These are phyloP conservation scores for Bubalus kerabau DNA, from an alignment of 2,113 vertebrate species.

Conservation along the genomic window DNA sequence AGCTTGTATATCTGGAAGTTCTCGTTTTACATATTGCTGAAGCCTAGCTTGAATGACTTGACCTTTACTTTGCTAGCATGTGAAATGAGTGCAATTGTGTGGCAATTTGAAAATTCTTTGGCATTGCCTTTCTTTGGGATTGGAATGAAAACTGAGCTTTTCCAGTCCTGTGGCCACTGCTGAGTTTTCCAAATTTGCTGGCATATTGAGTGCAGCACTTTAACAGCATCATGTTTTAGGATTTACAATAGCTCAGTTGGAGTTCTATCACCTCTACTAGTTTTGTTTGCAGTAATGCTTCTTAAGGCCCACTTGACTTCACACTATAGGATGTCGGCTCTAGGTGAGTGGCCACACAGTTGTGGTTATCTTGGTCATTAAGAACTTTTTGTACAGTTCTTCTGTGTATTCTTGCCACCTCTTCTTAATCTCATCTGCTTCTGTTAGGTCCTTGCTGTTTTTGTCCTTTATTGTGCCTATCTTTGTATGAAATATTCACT, in stretches of 20 bases:
- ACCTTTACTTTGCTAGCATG: neutral
- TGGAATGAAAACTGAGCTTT: neutral
- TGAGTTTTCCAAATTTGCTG: neutral
- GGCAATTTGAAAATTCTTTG: neutral
- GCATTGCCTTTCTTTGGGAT: neutral
- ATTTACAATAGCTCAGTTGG: neutral
- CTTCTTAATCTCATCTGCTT: neutral
- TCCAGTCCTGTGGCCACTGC: neutral
- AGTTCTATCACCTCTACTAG: neutral
- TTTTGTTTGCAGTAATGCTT: neutral
- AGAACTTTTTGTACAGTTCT: neutral
- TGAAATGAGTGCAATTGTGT: neutral
- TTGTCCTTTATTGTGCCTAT: neutral
- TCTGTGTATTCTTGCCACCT: neutral
- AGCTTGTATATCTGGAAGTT: neutral
- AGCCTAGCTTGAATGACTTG: neutral
- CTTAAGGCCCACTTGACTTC: neutral
- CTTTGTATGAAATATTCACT: neutral
- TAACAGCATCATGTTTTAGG: neutral
- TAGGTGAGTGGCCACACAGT: neutral
- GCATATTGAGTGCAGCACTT: neutral
- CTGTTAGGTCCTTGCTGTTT: neutral
- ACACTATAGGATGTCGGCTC: neutral
- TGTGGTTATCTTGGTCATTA: neutral
- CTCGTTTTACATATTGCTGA: neutral